Evolutionary conservation across 2,113 vertebrate genomes (phyloP).

Genomic region (Siniperca chuatsi): DNA sequence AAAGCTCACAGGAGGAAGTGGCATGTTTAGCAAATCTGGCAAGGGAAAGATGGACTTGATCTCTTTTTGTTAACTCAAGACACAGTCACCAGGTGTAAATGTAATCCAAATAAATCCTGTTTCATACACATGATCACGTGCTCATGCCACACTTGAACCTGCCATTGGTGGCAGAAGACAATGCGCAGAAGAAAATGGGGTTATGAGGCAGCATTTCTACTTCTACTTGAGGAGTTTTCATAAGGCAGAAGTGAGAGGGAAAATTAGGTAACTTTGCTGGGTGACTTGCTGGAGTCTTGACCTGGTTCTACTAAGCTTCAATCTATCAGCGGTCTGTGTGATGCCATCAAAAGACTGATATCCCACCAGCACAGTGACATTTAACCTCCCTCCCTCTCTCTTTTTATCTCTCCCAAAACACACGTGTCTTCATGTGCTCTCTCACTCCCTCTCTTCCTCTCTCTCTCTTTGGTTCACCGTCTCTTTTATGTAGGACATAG

Average conservation of each 20-base stretch:
- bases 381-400: conserved; percentile 52
- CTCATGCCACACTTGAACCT: neutral
- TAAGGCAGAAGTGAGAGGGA: conserved; percentile 31
- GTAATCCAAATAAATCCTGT: conserved; percentile 34
- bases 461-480: conserved; percentile 61
- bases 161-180: neutral
- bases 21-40: conserved; percentile 43
- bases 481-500: conserved; percentile 85
- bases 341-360: conserved; percentile 59
- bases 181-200: conserved; percentile 10
- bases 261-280: conserved; percentile 53
- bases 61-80: conserved; percentile 13
- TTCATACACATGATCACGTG: neutral
- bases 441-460: conserved; percentile 28
- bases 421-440: conserved; percentile 49
- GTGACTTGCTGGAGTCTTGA: conserved; percentile 51
- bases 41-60: conserved; percentile 24
- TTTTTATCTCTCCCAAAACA: conserved; percentile 57
- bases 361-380: conserved; percentile 61
- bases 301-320: conserved; percentile 54
- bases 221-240: conserved; percentile 22
- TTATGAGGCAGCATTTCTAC: conserved; percentile 53
- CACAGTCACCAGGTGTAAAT: conserved; percentile 37
- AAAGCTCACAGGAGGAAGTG: conserved; percentile 29
- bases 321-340: conserved; percentile 43